A percentile compares a stretch with the other conserved stretches of the same genome.
Evolutionary conservation across 2,888 invertebrate genomes (phyloP).

Genomic region (Ectemnius lituratus): DNA sequence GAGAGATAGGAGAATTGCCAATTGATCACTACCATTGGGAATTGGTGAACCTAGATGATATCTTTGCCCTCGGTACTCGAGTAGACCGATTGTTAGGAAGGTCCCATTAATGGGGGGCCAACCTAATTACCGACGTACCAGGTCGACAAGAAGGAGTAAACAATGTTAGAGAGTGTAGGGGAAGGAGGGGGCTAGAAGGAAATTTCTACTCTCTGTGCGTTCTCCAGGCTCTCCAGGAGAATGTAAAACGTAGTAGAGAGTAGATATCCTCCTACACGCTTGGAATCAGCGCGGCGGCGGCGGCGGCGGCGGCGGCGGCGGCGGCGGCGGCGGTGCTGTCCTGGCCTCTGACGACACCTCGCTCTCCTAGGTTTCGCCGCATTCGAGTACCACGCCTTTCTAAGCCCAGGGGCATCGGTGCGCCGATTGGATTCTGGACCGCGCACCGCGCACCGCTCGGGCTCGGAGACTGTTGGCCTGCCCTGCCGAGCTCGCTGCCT

Average conservation of each 20-base stretch:
- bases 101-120: too few species aligned
- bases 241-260: neutral
- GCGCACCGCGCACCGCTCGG: slow-evolving; percentile 46
- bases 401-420: slow-evolving; percentile 73
- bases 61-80: neutral
- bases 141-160: too few species aligned
- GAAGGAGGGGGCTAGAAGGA: too few species aligned
- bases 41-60: too few species aligned
- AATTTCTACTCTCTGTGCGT: too few species aligned
- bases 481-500: too few species aligned
- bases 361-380: slow-evolving; percentile 51
- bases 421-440: slow-evolving; percentile 63
- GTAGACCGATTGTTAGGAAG: slow-evolving; percentile 12
- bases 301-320: neutral
- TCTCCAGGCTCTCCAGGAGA: too few species aligned
- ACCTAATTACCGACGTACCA: too few species aligned
- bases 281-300: slow-evolving; percentile 11
- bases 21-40: too few species aligned
- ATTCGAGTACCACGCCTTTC: slow-evolving; percentile 70
- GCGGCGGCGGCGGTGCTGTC: slow-evolving; percentile 20
- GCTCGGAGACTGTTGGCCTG: too few species aligned
- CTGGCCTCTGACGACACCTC: slow-evolving; percentile 59
- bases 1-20: too few species aligned
- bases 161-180: too few species aligned
- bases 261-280: slow-evolving; percentile 51